Percentiles rank a stretch among this genome's conserved stretches.
These are phyloP conservation scores for Tringa solitaria DNA, from an alignment of 2,113 vertebrate species.

Conservation along the genomic window DNA sequence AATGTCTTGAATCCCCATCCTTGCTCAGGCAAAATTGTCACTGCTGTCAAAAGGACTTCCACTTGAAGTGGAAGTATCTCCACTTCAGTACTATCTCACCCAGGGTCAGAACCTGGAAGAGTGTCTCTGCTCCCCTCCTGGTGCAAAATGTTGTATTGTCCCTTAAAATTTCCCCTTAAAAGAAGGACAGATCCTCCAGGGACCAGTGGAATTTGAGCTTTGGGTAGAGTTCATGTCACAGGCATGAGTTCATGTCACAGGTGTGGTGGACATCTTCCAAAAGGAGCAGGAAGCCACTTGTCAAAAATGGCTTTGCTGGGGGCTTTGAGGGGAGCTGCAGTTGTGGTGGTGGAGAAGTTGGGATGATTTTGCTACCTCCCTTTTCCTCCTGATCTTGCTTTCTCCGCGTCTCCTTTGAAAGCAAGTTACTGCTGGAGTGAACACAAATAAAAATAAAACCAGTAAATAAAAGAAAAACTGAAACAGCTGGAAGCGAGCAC, in stretches of 20 bases:
- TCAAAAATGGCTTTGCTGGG: background rate
- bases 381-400: background rate
- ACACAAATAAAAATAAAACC: background rate
- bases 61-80: too few relatives aligned
- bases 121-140: background rate
- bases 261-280: background rate
- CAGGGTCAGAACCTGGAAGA: background rate
- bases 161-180: background rate
- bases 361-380: background rate
- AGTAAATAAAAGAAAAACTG: background rate
- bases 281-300: background rate
- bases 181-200: background rate
- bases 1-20: background rate
- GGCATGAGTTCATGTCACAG: background rate
- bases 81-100: background rate
- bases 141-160: background rate
- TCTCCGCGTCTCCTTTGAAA: background rate
- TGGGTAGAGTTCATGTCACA: background rate
- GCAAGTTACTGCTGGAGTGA: background rate
- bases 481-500: slow-evolving; percentile 25
- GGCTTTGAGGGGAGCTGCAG: background rate
- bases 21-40: background rate
- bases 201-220: background rate
- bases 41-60: background rate
- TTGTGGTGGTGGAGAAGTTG: fast-evolving